Percentiles rank a stretch among this genome's conserved stretches.
phyloP scores from a whole-genome alignment of 1,140 invertebrate genomes.

The Sycobia sp. region DNA sequence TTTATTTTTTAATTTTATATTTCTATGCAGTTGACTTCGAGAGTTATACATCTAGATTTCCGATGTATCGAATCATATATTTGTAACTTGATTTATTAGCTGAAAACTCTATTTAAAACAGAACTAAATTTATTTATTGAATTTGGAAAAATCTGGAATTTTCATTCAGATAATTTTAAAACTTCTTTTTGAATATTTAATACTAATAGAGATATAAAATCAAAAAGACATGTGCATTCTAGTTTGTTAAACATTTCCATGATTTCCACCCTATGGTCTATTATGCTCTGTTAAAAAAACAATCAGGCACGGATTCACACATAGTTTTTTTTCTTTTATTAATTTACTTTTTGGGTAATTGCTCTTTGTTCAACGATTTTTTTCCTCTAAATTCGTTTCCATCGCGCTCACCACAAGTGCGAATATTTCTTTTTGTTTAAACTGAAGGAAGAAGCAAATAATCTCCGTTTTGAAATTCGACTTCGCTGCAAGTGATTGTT shows the following conservation, averaged over 20 bases:
- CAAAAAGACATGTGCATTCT: slow-evolving; percentile 21
- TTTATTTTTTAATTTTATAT: slow-evolving; percentile 37
- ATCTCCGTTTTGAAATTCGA: slow-evolving; percentile 27
- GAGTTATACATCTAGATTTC: slow-evolving; percentile 25
- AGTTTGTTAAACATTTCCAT: too few relatives aligned
- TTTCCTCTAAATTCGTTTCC: too few relatives aligned
- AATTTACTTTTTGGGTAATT: slow-evolving; percentile 19
- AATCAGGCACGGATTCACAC: slow-evolving; percentile 31
- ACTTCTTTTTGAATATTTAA: too few relatives aligned
- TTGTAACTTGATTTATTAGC: slow-evolving; percentile 2
- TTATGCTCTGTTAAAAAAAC: slow-evolving; percentile 10
- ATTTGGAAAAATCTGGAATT: slow-evolving; percentile 12
- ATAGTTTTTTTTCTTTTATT: slow-evolving; percentile 19
- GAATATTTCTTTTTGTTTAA: slow-evolving; percentile 18
- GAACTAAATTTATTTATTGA: background rate
- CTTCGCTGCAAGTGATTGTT: slow-evolving; percentile 29
- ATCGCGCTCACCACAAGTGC: too few relatives aligned
- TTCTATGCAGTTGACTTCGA: slow-evolving; percentile 36
- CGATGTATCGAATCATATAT: background rate
- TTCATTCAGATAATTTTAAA: slow-evolving; percentile 34
- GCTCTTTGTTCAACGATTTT: slow-evolving; percentile 17
- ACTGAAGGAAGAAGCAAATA: slow-evolving; percentile 15
- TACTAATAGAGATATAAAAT: too few relatives aligned
- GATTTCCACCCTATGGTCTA: slow-evolving; percentile 14
- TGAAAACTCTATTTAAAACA: background rate